These are phyloP conservation scores for Epinotia nisella DNA, from an alignment of 2,888 invertebrate genomes.

Conservation along the genomic window DNA sequence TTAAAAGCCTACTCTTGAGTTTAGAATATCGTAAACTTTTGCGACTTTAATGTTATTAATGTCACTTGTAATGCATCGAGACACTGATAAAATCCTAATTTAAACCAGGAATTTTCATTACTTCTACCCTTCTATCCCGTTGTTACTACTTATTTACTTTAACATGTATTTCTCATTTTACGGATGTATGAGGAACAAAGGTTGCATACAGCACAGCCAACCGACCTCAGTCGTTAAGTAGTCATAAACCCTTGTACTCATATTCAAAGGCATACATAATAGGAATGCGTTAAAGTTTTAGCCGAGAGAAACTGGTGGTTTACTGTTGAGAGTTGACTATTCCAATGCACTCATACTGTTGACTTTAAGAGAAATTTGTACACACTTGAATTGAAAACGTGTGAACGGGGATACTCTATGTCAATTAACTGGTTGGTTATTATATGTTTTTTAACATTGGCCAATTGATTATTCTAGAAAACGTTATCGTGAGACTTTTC, in stretches of 20 bases:
- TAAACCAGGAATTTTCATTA: too few relatives aligned
- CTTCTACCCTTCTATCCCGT: background rate
- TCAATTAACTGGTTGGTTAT: conserved; percentile 25
- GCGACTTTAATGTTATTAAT: too few relatives aligned
- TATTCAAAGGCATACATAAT: conserved; percentile 4
- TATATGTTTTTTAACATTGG: conserved; percentile 22
- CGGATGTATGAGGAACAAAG: background rate
- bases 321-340: conserved; percentile 2
- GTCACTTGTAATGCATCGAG: too few relatives aligned
- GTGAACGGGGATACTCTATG: conserved; percentile 30
- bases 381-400: conserved; percentile 39
- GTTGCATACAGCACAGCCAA: background rate
- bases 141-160: background rate
- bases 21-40: too few relatives aligned
- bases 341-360: conserved; percentile 14
- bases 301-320: conserved; percentile 22
- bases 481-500: conserved; percentile 32
- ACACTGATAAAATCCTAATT: too few relatives aligned
- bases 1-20: too few relatives aligned
- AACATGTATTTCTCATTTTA: conserved; percentile 10
- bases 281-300: conserved; percentile 18
- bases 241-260: conserved; percentile 23
- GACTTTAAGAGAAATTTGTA: conserved; percentile 41
- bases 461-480: conserved; percentile 25
- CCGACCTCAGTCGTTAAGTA: background rate